A percentile compares a stretch with the other conserved stretches of the same genome.
These are phyloP conservation scores for Gambusia affinis DNA, from an alignment of 2,113 vertebrate species.

Conservation along the genomic window DNA sequence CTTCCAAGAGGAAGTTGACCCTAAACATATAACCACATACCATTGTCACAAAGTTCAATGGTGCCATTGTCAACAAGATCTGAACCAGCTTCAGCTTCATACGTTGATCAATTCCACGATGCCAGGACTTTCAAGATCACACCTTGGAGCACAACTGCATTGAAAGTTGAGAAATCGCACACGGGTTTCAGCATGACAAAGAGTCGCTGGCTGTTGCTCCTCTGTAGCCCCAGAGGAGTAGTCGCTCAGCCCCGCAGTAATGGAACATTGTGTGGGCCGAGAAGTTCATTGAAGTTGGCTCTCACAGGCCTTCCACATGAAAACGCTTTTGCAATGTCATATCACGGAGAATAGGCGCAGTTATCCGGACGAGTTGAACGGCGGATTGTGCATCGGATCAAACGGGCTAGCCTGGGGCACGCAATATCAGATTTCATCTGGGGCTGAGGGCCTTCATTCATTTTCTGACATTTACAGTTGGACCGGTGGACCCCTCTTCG, in stretches of 20 bases:
- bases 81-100: conserved; percentile 35
- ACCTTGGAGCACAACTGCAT: conserved; percentile 38
- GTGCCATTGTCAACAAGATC: background rate
- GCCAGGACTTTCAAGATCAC: conserved; percentile 44
- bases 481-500: conserved; percentile 63
- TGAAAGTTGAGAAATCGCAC: conserved; percentile 22
- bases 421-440: conserved; percentile 78
- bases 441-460: conserved; percentile 81
- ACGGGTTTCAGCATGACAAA: conserved; percentile 48
- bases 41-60: background rate
- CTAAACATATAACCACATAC: background rate
- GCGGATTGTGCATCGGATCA: conserved; percentile 73
- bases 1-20: too few relatives aligned
- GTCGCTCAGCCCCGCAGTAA: conserved; percentile 51
- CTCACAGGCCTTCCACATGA: conserved; percentile 53
- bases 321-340: conserved; percentile 70
- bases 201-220: conserved; percentile 42
- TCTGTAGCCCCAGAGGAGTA: conserved; percentile 59
- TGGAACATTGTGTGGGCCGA: conserved; percentile 74
- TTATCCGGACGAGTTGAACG: conserved; percentile 60
- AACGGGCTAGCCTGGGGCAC: conserved; percentile 64
- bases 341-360: conserved; percentile 62
- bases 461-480: conserved; percentile 83
- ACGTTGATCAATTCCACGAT: conserved; percentile 42
- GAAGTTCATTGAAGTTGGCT: conserved; percentile 56